Base-by-base conservation (phyloP, 2,888 invertebrate species). In the Cenopis cana region DNA sequence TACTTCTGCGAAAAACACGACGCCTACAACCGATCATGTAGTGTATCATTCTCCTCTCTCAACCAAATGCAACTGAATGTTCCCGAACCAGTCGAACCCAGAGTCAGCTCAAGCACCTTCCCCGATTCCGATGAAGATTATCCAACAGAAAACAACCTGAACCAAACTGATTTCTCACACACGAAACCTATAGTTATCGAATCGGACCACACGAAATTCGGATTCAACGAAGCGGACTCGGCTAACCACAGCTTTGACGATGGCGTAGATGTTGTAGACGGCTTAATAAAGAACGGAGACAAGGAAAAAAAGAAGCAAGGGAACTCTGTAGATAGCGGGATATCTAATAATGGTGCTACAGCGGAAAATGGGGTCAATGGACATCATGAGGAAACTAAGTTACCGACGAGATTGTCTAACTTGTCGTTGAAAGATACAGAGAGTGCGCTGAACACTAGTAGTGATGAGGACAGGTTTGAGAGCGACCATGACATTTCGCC, bases 1-100 rank as follows among this genome's bases (percentile, higher is more conserved):
- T 93, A 94, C 75, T 89, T 85, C 78, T 94, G 94, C 75, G 93
- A 93, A 72, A 94, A 94, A 79, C 94, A 94, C 78, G 90, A 93
- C 76, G 82, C 89, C 41, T 91, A 90, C 80, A 91, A 90, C 74
- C 88, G 90, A 55, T 91, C 91, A 0, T 89, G 88, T 77, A 91
- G 87, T 75, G 89, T 93, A 0, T 93, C 93, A 0, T 89, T 89
- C 76, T 87, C 92, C 0, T 93, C 93, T 0, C 82, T 93, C 10
- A 92, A 89, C 74, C 91, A 91, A 70, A 83, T 89, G 74, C 91
- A 90, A 36, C 83, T 92, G 0, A 89, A 93, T 55, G 91, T 93
- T 0, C 93, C 93, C 0, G 91, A 89, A 20, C 92, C 93, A 0
- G 89, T 93, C 0, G 91, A 93, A 60, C 78, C 85, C 0, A 78